Conservation (phyloP, 2,888 invertebrate species). For the Melitaea athalia region DNA sequence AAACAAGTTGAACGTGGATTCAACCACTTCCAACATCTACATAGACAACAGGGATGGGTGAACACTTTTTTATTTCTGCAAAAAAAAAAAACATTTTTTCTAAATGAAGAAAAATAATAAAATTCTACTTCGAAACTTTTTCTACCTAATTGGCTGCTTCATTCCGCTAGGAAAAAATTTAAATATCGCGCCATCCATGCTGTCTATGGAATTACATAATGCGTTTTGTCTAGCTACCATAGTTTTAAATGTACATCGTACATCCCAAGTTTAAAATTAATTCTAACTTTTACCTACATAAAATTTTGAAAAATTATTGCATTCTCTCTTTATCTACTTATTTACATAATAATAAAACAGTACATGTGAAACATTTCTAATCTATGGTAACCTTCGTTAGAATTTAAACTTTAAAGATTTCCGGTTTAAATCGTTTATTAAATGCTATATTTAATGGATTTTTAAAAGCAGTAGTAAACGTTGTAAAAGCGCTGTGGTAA, state of each 20-base stretch:
- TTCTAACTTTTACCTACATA: constrained; percentile 56
- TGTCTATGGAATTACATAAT: constrained; percentile 52
- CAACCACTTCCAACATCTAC: constrained; percentile 46
- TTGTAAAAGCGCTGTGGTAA: constrained; percentile 65
- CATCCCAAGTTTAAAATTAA: constrained; percentile 61
- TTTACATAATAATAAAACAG: constrained; percentile 37
- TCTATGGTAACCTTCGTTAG: constrained; percentile 48
- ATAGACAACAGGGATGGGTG: constrained; percentile 31
- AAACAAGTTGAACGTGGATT: constrained; percentile 64
- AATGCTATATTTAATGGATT: constrained; percentile 45
- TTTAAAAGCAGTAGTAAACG: constrained; percentile 59
- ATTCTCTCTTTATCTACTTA: constrained; percentile 56
- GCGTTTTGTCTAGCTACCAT: constrained; percentile 72
- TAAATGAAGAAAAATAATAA: not conserved
- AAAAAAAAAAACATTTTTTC: not conserved
- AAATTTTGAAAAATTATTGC: constrained; percentile 79
- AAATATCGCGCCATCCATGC: constrained; percentile 20
- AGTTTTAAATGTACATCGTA: constrained; percentile 77
- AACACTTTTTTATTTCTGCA: constrained; percentile 43
- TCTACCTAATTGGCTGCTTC: not conserved
- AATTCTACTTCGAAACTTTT: not conserved
- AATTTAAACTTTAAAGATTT: constrained; percentile 52
- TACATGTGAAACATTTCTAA: constrained; percentile 36
- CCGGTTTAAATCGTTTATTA: constrained; percentile 48
- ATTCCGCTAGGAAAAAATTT: constrained; percentile 24